phyloP scores from a whole-genome alignment of 1,140 invertebrate genomes.

The Lasioglossum baleicum region DNA sequence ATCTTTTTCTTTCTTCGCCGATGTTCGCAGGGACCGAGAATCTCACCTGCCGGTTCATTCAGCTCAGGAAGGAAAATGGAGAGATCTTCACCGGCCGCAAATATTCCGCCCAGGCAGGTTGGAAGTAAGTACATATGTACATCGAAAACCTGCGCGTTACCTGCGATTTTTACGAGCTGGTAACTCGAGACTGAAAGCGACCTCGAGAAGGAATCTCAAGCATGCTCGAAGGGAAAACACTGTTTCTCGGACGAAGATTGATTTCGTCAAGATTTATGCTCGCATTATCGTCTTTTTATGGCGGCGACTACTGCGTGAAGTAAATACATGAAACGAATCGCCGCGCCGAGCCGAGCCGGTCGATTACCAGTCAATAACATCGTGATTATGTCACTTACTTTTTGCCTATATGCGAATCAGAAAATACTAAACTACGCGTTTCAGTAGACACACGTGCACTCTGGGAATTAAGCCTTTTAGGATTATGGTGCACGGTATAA shows the following conservation, averaged over 20 bases:
- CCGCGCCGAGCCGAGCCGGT: too few relatives aligned
- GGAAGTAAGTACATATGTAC: slow-evolving; percentile 64
- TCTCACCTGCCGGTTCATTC: slow-evolving; percentile 67
- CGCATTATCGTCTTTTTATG: too few relatives aligned
- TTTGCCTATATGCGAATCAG: too few relatives aligned
- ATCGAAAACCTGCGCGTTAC: background rate
- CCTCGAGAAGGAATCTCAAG: background rate
- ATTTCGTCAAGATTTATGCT: background rate
- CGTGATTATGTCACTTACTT: too few relatives aligned
- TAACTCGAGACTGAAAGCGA: background rate
- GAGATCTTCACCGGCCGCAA: slow-evolving; percentile 71
- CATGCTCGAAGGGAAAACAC: background rate
- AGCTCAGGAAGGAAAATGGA: slow-evolving; percentile 68
- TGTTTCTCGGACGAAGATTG: background rate
- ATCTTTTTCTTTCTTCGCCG: background rate
- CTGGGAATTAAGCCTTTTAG: too few relatives aligned
- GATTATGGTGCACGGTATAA: too few relatives aligned
- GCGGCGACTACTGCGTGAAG: too few relatives aligned
- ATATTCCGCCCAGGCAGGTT: slow-evolving; percentile 69
- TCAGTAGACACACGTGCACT: too few relatives aligned
- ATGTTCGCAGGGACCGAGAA: slow-evolving; percentile 67
- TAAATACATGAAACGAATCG: too few relatives aligned
- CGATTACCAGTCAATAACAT: too few relatives aligned
- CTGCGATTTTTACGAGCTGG: background rate
- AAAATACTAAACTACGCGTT: too few relatives aligned